A percentile compares a stretch with the other conserved stretches of the same genome.
Evolutionary conservation across 2,888 invertebrate genomes (phyloP).

Genomic region (Noctua fimbriata): DNA sequence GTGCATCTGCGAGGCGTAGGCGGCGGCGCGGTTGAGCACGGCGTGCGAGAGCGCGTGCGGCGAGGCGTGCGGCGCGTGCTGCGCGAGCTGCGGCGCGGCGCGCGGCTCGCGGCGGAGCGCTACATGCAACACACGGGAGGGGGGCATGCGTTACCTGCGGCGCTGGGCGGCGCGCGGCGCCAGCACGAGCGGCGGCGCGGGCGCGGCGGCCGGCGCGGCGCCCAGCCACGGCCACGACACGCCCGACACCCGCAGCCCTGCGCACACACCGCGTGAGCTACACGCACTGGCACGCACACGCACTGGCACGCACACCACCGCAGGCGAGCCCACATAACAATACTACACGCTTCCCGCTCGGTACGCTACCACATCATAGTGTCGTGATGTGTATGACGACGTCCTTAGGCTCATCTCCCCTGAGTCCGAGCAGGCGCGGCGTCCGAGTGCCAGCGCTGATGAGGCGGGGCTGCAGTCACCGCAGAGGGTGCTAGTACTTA

Average conservation of each 20-base stretch:
- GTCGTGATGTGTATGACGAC: background rate
- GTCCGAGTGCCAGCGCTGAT: slow-evolving; percentile 2
- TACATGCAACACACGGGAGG: slow-evolving; percentile 85
- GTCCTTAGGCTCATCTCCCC: background rate
- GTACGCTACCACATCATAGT: background rate
- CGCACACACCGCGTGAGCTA: slow-evolving; percentile 84
- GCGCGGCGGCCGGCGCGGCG: slow-evolving; percentile 91
- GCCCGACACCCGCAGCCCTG: slow-evolving; percentile 95
- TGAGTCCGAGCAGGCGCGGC: slow-evolving; percentile 17
- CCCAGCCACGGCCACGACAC: slow-evolving; percentile 94
- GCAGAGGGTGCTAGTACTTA: slow-evolving; percentile 32
- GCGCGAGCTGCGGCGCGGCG: slow-evolving; percentile 89
- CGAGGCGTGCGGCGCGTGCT: slow-evolving; percentile 80
- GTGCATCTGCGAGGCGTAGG: slow-evolving; percentile 94
- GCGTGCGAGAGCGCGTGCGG: slow-evolving; percentile 93
- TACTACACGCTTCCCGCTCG: background rate
- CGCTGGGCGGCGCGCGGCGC: slow-evolving; percentile 94
- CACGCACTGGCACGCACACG: background rate
- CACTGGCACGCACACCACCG: background rate
- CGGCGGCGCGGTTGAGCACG: slow-evolving; percentile 93
- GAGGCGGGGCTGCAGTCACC: slow-evolving; percentile 26
- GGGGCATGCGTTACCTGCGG: slow-evolving; percentile 91
- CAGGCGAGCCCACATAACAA: background rate
- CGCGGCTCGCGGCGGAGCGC: slow-evolving; percentile 93
- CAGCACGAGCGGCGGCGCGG: slow-evolving; percentile 93